Percentiles rank a stretch among this genome's conserved stretches.
Evolutionary conservation across 1,140 invertebrate genomes (phyloP).

Genomic region (Pseudachorutes palmiensis): DNA sequence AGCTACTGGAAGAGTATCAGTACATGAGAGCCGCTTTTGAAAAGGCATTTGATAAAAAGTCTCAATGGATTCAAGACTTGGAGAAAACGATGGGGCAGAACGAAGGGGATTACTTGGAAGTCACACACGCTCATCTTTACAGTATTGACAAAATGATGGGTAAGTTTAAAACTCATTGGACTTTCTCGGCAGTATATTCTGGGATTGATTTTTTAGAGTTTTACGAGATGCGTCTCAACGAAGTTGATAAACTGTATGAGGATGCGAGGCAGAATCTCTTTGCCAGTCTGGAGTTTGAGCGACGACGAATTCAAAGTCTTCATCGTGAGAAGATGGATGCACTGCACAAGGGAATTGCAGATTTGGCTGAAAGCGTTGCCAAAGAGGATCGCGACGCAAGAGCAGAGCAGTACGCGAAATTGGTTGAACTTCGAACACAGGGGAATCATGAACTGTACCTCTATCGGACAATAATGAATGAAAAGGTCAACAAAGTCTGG

Average conservation of each 20-base stretch:
- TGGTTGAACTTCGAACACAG: neutral
- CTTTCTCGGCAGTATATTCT: neutral
- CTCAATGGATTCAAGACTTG: slow-evolving; percentile 28
- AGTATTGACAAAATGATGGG: slow-evolving; percentile 36
- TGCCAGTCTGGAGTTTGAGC: slow-evolving; percentile 18
- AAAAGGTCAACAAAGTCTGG: slow-evolving; percentile 1
- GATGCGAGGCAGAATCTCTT: slow-evolving; percentile 13
- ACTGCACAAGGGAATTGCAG: slow-evolving; percentile 15
- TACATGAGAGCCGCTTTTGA: slow-evolving; percentile 30
- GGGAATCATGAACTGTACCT: slow-evolving; percentile 3
- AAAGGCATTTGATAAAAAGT: slow-evolving; percentile 30
- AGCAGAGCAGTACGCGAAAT: slow-evolving; percentile 17
- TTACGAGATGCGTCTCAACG: slow-evolving; percentile 24
- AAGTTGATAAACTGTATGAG: slow-evolving; percentile 19
- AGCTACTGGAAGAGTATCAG: slow-evolving; percentile 35
- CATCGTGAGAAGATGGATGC: slow-evolving; percentile 26
- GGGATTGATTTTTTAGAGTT: slow-evolving; percentile 23
- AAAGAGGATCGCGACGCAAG: slow-evolving; percentile 24
- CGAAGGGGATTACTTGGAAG: slow-evolving; percentile 31
- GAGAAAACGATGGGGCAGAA: slow-evolving; percentile 25
- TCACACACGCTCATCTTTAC: slow-evolving; percentile 32
- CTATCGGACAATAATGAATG: neutral
- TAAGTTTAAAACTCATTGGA: neutral
- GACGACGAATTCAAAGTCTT: slow-evolving; percentile 18
- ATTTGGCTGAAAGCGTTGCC: neutral